Evolutionary conservation across 2,113 vertebrate genomes (phyloP), one percentile per base, ranked within the genome.

Genomic region (Emydura subglobosa): DNA sequence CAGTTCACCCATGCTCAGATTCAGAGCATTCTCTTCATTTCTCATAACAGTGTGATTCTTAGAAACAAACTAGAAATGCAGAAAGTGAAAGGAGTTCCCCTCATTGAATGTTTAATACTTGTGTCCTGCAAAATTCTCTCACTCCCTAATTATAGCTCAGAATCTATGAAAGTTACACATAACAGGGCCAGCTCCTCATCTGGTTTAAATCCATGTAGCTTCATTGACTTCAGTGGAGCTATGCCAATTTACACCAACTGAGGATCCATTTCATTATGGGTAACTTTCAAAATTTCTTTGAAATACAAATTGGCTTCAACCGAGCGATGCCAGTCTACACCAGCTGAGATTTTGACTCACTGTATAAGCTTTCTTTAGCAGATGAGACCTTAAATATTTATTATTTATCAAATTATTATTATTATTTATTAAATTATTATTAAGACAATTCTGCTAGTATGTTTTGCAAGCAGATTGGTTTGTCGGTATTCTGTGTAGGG

Each of bases 241-340:
- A 86, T 22, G 49, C 27, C 65, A 59, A 9, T 49, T 90, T 68
- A 82, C 39, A 16, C 42, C 74, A 47, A 16, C 12, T 10, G 27
- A 94, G 96, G 93, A 97, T 61, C 7, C 55, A 44, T 34, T 54
- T 85, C 86, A 88, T n/a, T 24, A 89, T 16, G 88, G 54, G 8
- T 72, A 72, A 72, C 65, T 39, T 72, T 39, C n/a, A 72, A 22
- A 72, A 72, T 39, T 72, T 72, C 17, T 53, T 53, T 22, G n/a
- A 39, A 72, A 72, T 22, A 72, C 22, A 72, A 72, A 72, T 39
- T 72, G n/a, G n/a, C 9, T 39, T 72, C 65, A 39, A 10, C 34
- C 21, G 19, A 72, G 19, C n/a, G 10, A 39, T 72, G 65, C 65
- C 34, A 68, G 19, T 39, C 17, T 68, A 68, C 9, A 68, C 65